A percentile compares a stretch with the other conserved stretches of the same genome.
These are phyloP conservation scores for Axea sp. DNA, from an alignment of 2,888 invertebrate genomes.

Conservation along the genomic window DNA sequence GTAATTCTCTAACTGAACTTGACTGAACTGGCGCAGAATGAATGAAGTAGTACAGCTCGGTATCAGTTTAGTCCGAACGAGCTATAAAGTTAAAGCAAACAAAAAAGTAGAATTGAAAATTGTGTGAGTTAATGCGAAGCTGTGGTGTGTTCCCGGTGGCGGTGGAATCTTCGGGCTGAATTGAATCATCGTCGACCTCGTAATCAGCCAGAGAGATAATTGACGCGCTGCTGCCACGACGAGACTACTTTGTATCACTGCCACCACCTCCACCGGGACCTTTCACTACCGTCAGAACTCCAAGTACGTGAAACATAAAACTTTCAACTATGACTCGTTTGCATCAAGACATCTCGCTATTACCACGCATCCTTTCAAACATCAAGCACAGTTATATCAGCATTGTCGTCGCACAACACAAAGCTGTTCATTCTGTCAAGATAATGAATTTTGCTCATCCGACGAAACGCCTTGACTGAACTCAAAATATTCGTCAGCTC, in stretches of 20 bases:
- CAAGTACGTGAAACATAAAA: constrained; percentile 81
- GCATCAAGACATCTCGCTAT: constrained; percentile 3
- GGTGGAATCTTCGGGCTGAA: constrained; percentile 70
- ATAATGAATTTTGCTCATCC: no score
- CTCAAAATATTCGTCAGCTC: no score
- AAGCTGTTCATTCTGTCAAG: no score
- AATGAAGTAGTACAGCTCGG: no score
- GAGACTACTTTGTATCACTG: constrained; percentile 80
- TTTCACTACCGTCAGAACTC: constrained; percentile 81
- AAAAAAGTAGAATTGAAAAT: no score
- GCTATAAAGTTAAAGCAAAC: no score
- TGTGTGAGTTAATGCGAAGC: constrained; percentile 58
- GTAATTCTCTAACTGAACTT: no score
- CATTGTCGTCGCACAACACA: not conserved
- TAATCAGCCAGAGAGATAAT: constrained; percentile 75
- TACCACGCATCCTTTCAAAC: no score
- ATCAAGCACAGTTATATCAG: not conserved
- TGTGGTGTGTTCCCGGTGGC: constrained; percentile 77
- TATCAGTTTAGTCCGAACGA: no score
- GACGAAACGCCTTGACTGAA: no score
- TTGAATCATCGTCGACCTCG: constrained; percentile 66
- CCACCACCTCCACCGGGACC: constrained; percentile 82
- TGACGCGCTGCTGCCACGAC: constrained; percentile 74
- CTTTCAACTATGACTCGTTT: constrained; percentile 23
- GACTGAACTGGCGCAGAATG: no score